Base-by-base conservation (phyloP, 37 sponge, comb jelly and placozoan genomes). In the Diacarnus erythraeanus region DNA sequence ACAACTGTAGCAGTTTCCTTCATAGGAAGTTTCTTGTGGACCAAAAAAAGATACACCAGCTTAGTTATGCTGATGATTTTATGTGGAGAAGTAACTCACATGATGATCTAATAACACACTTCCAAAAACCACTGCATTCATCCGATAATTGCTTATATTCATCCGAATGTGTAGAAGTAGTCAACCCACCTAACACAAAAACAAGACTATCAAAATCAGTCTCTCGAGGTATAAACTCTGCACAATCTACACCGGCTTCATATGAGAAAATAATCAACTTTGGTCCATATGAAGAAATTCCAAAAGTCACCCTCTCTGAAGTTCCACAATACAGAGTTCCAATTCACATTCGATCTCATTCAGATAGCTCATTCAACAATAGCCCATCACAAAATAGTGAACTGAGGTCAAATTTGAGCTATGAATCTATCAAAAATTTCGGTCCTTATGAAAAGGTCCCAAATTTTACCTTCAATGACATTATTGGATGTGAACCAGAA, bases 371-470 rank as follows among this genome's bases (percentile, higher is more conserved):
- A 27, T 59, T 10, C 2, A 3, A 10, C 26, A 27, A 27, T 27
- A 59, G 26, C 4, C 27, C 17, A 27, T 27, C 18, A 3, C 60
- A 59, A 18, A 25, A n/a, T 26, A 31, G 2, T 2, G 34, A 26
- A 65, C 2, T 25, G 33, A 10, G 9, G 3, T 31, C 34, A 30
- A 35, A 30, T 35, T 34, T 34, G 66, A 65, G 9, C 31, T 65
- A 65, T 10, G 34, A 65, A 2, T 30, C 33, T 2, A 65, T 65
- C 66, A 31, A 20, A 30, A 30, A 30, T 10, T 65, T 30, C 9
- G 66, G 66, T 8, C 66, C 66, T 2, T 65, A 65, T 31, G 66
- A 65, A 65, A 31, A 65, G 34, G 66, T 65, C 17, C 66, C 31
- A 2, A 18, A 2, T 3, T 8, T 65, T 26, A 17, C 34, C 10